These are phyloP conservation scores for Hypolimnas misippus DNA, from an alignment of 2,888 invertebrate species.

Conservation along the genomic window DNA sequence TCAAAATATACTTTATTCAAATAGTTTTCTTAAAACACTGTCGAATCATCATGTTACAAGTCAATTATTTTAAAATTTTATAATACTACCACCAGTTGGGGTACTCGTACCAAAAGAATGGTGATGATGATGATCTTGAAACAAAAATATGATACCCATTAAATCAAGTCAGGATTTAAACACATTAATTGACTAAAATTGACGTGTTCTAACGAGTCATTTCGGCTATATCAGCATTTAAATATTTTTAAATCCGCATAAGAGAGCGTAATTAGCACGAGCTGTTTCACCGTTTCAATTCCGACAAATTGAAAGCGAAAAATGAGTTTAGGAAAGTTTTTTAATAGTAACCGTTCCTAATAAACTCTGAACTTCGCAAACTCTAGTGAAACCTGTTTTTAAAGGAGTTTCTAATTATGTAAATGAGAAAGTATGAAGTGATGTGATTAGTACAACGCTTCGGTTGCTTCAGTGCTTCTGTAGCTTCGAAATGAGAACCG, in stretches of 20 bases:
- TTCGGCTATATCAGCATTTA: not conserved
- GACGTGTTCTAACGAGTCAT: too few species aligned
- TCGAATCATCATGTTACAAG: too few species aligned
- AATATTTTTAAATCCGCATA: not conserved
- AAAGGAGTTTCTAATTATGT: not conserved
- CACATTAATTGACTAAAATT: too few species aligned
- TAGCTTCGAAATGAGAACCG: not conserved
- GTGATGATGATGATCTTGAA: too few species aligned
- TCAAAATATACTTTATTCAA: too few species aligned
- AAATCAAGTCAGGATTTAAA: too few species aligned
- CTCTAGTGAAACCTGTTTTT: not conserved
- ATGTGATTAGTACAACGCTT: not conserved
- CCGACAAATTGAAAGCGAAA: constrained; percentile 1
- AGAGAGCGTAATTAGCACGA: not conserved
- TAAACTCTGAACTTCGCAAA: not conserved
- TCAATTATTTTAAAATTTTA: too few species aligned
- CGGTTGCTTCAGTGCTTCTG: not conserved
- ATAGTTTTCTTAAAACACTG: too few species aligned
- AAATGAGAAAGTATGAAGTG: not conserved
- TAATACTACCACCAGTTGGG: too few species aligned
- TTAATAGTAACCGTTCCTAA: constrained; percentile 3
- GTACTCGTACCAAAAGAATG: too few species aligned
- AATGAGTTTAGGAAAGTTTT: not conserved
- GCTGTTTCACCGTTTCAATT: not conserved
- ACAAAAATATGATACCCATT: too few species aligned